Percentiles rank a stretch among this genome's conserved stretches.
phyloP scores from a whole-genome alignment of 2,113 vertebrate species.

The Crocuta crocuta region DNA sequence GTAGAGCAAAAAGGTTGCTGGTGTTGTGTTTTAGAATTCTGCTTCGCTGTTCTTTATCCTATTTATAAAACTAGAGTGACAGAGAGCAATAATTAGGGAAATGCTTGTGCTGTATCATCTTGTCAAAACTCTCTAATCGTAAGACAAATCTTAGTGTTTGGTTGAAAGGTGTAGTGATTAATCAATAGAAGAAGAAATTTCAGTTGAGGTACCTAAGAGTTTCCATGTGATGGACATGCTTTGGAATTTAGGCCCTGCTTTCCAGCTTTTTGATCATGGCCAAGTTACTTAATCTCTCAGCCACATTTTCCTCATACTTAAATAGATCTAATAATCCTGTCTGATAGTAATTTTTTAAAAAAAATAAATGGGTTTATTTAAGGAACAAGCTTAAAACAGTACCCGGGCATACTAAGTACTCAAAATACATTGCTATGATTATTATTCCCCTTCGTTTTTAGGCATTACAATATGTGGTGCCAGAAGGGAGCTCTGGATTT shows the following conservation, averaged over 20 bases:
- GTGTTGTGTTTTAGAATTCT: slow-evolving; percentile 9
- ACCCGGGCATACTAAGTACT: background rate
- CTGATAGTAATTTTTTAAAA: background rate
- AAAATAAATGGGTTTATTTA: slow-evolving; percentile 26
- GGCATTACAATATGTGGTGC: background rate
- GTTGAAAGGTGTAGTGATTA: slow-evolving; percentile 11
- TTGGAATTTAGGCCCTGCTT: slow-evolving; percentile 35
- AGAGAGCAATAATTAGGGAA: background rate
- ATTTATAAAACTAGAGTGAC: background rate
- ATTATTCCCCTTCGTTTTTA: slow-evolving; percentile 28
- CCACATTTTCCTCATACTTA: background rate
- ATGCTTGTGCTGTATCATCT: background rate
- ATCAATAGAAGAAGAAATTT: background rate
- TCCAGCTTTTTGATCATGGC: background rate
- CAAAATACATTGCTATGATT: background rate
- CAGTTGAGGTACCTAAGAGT: background rate
- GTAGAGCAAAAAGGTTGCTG: background rate
- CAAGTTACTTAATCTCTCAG: background rate
- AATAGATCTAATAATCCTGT: background rate
- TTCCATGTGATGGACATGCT: background rate
- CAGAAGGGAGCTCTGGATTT: background rate
- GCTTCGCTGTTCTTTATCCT: background rate
- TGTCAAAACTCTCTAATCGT: background rate
- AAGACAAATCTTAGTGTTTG: slow-evolving; percentile 51
- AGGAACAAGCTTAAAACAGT: background rate